Evolutionary conservation across 1,140 invertebrate species (phyloP).

Genomic region (Drosophila leontia): DNA sequence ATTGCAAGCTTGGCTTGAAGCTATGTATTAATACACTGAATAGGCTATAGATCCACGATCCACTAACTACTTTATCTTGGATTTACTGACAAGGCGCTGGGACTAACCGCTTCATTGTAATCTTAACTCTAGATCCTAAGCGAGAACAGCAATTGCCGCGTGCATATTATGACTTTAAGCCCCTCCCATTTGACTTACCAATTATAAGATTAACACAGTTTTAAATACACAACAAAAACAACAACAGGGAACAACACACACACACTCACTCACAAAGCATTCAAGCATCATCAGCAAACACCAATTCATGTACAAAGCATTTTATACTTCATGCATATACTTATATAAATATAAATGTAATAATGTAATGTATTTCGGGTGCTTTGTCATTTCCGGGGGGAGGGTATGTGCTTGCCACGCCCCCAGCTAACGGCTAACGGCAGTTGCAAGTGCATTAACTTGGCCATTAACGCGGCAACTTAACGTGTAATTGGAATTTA

Average conservation of each 20-base stretch:
- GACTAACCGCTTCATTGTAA: conserved; percentile 33
- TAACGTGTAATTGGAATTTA: conserved; percentile 79
- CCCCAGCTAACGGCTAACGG: conserved; percentile 35
- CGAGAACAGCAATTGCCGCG: conserved; percentile 37
- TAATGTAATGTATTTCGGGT: conserved; percentile 58
- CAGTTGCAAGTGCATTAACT: conserved; percentile 65
- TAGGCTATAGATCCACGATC: conserved; percentile 35
- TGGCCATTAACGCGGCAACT: conserved; percentile 72
- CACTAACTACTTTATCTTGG: background rate
- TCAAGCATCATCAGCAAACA: conserved; percentile 19
- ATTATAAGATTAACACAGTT: conserved; percentile 21
- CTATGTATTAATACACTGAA: conserved; percentile 48
- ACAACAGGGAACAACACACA: conserved; percentile 28
- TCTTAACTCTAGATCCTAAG: conserved; percentile 34
- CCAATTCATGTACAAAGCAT: conserved; percentile 57
- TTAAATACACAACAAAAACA: conserved; percentile 11
- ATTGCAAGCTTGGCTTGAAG: conserved; percentile 51
- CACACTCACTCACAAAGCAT: conserved; percentile 41
- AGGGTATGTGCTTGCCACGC: conserved; percentile 29
- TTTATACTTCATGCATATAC: conserved; percentile 46
- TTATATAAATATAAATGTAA: conserved; percentile 53
- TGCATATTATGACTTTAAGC: conserved; percentile 51
- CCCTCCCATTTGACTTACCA: conserved; percentile 38
- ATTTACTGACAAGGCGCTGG: conserved; percentile 33
- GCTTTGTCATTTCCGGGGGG: conserved; percentile 47